Base-by-base conservation (phyloP, 2,113 vertebrate species). In the Tupaia tana region DNA sequence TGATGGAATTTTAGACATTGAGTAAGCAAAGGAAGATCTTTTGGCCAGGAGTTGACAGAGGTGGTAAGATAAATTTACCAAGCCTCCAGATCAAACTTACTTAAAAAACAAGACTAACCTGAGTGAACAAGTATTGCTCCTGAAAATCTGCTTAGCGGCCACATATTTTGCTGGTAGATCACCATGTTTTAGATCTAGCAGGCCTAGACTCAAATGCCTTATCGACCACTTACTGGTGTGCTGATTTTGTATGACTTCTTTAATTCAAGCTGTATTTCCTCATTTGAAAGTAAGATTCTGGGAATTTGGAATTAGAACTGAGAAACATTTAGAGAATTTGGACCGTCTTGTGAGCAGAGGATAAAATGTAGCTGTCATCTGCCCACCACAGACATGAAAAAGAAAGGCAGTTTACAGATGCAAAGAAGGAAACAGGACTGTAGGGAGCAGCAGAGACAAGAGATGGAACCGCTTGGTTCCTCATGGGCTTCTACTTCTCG, bases 281-380 rank as follows among this genome's bases (percentile, higher is more conserved):
- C 29, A 74, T 82, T 67, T 74, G 54, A 52, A 85, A 83, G 79
- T 80, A 29, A 90, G 67, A 81, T 29, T 64, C 66, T 81, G 14
- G 61, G 29, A 89, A 89, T 93, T 90, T 24, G 75, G 80, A 56
- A 54, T 89, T 77, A 95, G 73, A 92, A 87, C 14, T n/a, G 6
- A 80, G 25, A 92, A 34, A 83, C 20, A 29, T 56, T 70, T 22
- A 11, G 31, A 80, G 52, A 27, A 3, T 61, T 52, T 69, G 54
- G 52, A 25, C n/a, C 64, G 18, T 75, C 83, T 85, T 91, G 34
- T 91, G 13, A 82, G 13, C 20, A 94, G 22, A 96, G 52, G n/a
- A 64, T 54, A 64, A 67, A 82, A 74, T 74, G 7, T 24, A 43
- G n/a, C 73, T 82, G 13, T 80, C 63, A 25, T 64, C 67, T 88